phyloP scores from a whole-genome alignment of 2,888 invertebrate genomes.

The Melanostoma mellinum region DNA sequence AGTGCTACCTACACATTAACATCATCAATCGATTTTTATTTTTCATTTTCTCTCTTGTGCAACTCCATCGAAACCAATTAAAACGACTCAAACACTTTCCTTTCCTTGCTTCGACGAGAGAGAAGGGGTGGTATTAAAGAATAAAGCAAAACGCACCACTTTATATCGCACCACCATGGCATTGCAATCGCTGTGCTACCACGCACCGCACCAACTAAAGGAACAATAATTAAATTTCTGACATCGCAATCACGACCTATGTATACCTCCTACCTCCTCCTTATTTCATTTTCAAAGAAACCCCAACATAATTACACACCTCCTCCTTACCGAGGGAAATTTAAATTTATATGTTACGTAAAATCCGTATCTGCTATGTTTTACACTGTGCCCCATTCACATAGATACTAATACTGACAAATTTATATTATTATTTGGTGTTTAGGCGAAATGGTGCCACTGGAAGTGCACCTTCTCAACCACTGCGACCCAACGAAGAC shows the following conservation, averaged over 20 bases:
- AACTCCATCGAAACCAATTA: slow-evolving; percentile 47
- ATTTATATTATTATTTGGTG: slow-evolving; percentile 60
- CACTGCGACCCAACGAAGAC: slow-evolving; percentile 81
- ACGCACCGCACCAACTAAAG: slow-evolving; percentile 35
- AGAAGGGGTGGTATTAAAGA: slow-evolving; percentile 5
- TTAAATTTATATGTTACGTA: slow-evolving; percentile 21
- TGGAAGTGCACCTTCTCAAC: slow-evolving; percentile 82
- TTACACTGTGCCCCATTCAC: slow-evolving; percentile 8
- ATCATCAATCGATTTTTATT: slow-evolving; percentile 2
- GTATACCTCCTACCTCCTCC: background rate
- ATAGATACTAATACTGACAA: slow-evolving; percentile 49
- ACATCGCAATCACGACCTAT: slow-evolving; percentile 5
- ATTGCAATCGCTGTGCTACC: background rate
- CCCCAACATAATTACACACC: slow-evolving; percentile 31
- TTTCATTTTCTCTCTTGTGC: background rate
- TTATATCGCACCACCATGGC: background rate
- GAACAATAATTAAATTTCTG: slow-evolving; percentile 35
- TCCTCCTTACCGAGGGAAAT: slow-evolving; percentile 26
- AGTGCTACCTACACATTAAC: background rate
- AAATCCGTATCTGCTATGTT: slow-evolving; percentile 22
- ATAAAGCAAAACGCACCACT: slow-evolving; percentile 18
- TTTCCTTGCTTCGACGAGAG: background rate
- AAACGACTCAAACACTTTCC: slow-evolving; percentile 26
- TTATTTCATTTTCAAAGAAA: too few species aligned
- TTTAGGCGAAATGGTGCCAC: slow-evolving; percentile 88